Evolutionary conservation across 1,140 invertebrate species (phyloP).

Genomic region (Anoplolepis gracilipes): DNA sequence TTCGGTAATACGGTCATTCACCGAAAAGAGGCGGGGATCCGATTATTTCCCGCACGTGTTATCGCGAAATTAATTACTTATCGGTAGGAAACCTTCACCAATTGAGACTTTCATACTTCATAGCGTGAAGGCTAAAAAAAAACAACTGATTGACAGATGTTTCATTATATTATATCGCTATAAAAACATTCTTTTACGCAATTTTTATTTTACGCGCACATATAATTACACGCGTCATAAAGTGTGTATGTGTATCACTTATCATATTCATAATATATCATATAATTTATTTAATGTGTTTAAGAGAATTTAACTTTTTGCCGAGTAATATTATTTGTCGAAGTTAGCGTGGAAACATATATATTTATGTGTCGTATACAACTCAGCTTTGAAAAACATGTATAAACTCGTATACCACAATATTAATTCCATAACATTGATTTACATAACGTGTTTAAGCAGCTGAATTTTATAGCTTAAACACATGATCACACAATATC

Average conservation of each 20-base stretch:
- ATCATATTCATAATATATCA: background rate
- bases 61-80: conserved; percentile 22
- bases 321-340: background rate
- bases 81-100: conserved; percentile 16
- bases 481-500: background rate
- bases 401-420: background rate
- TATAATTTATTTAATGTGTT: background rate
- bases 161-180: background rate
- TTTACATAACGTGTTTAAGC: background rate
- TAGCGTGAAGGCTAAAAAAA: background rate
- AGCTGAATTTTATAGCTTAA: too few relatives aligned
- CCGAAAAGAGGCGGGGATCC: background rate
- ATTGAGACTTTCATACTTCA: background rate
- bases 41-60: conserved; percentile 2
- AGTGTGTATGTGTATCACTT: background rate
- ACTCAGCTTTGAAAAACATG: background rate
- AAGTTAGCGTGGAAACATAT: background rate
- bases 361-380: background rate
- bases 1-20: conserved; percentile 49
- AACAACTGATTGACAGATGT: background rate
- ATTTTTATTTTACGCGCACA: background rate
- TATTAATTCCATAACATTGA: background rate
- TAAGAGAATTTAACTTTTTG: background rate
- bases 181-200: background rate
- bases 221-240: background rate